These are phyloP conservation scores for Falco columbarius DNA, from an alignment of 2,797 vertebrate species.

Conservation along the genomic window DNA sequence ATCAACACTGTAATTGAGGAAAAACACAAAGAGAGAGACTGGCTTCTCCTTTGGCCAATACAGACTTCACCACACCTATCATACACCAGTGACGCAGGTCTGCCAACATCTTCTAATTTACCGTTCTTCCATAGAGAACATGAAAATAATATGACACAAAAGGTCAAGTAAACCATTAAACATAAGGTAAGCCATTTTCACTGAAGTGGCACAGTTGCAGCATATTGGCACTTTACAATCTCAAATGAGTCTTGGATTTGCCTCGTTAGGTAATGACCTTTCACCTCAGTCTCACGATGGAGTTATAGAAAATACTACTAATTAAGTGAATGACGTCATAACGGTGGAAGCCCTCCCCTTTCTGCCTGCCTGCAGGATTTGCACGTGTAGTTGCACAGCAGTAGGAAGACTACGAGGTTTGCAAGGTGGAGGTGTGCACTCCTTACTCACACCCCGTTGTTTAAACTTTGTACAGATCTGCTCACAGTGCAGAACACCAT, in stretches of 20 bases:
- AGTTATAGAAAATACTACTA: neutral
- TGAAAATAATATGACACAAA: neutral
- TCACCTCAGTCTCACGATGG: neutral
- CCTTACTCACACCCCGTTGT: neutral
- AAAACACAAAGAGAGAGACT: neutral
- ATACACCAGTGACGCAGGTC: neutral
- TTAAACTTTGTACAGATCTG: neutral
- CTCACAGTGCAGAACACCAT: neutral
- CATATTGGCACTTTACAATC: neutral
- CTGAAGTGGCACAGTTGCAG: neutral
- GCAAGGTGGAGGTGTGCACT: neutral
- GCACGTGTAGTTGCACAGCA: neutral
- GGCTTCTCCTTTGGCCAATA: neutral
- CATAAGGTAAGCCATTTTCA: neutral
- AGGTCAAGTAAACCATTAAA: conserved; percentile 9
- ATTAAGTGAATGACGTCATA: rapidly evolving
- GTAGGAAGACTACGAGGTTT: neutral
- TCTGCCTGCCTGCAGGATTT: neutral
- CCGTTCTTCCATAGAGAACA: neutral
- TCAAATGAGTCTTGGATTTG: neutral
- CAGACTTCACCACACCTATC: neutral
- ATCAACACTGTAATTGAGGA: neutral
- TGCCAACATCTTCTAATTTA: neutral
- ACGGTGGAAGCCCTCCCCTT: neutral
- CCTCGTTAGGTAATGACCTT: neutral